A percentile compares a stretch with the other conserved stretches of the same genome.
These are phyloP conservation scores for Acanthis flammea DNA, from an alignment of 2,797 vertebrate genomes.

Conservation along the genomic window DNA sequence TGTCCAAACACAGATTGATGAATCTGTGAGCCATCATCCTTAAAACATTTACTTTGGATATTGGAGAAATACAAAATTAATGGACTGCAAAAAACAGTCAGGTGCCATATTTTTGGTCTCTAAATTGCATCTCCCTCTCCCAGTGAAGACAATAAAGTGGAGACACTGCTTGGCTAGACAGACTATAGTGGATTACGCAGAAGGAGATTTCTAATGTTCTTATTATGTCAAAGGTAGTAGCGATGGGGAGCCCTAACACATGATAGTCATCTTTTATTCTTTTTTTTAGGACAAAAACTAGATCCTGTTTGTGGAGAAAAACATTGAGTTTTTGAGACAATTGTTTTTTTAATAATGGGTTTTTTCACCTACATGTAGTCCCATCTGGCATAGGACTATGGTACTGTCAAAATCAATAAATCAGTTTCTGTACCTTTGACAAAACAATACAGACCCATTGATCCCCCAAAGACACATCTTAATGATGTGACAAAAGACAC, in stretches of 20 bases:
- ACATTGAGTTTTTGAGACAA: neutral
- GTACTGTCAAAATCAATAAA: neutral
- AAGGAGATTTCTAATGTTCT: neutral
- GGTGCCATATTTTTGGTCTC: neutral
- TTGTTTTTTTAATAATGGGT: neutral
- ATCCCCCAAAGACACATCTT: neutral
- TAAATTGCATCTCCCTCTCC: neutral
- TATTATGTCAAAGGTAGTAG: neutral
- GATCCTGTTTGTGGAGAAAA: neutral
- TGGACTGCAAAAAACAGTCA: neutral
- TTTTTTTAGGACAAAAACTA: neutral
- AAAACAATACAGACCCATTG: neutral
- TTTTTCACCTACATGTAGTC: neutral
- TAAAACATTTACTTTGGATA: neutral
- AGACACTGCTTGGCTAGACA: neutral
- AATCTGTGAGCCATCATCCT: neutral
- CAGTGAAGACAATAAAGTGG: neutral
- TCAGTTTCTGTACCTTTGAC: neutral
- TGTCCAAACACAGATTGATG: rapidly evolving
- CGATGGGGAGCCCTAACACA: neutral
- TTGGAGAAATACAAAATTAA: neutral
- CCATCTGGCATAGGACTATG: neutral
- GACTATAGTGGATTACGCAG: neutral
- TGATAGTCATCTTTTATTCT: neutral
- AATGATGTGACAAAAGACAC: neutral